These are phyloP conservation scores for Pogonocherus hispidulus DNA, from an alignment of 2,888 invertebrate genomes.

Conservation along the genomic window DNA sequence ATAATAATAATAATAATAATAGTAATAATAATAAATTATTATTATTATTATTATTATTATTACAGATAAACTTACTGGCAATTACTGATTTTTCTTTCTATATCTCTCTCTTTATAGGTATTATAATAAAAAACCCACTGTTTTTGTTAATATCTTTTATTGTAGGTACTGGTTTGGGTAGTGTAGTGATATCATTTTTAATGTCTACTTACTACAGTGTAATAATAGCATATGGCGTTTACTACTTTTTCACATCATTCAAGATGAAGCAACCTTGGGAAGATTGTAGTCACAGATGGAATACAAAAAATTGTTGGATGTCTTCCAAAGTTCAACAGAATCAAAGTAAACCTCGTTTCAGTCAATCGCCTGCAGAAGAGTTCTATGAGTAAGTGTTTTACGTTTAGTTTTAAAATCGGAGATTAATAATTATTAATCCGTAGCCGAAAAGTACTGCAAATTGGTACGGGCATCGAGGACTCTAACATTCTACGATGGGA, in stretches of 20 bases:
- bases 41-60: too few species aligned
- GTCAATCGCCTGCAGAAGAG: constrained; percentile 90
- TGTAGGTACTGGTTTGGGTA: constrained; percentile 93
- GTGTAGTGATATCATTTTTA: constrained; percentile 93
- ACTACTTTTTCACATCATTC: constrained; percentile 93
- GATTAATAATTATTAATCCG: constrained; percentile 59
- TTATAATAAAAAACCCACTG: too few species aligned
- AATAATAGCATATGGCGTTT: constrained; percentile 94
- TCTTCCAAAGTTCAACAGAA: constrained; percentile 73
- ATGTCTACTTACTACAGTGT: constrained; percentile 97
- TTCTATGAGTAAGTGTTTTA: constrained; percentile 86
- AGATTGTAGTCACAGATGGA: constrained; percentile 89
- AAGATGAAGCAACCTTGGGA: constrained; percentile 92
- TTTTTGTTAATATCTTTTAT: too few species aligned
- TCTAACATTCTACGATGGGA: constrained; percentile 90
- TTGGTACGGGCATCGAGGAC: constrained; percentile 86
- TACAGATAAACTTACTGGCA: too few species aligned
- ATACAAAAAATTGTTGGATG: constrained; percentile 87
- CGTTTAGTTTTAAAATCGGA: not conserved
- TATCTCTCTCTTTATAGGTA: too few species aligned
- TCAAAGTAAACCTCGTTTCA: constrained; percentile 78
- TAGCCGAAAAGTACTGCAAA: constrained; percentile 89
- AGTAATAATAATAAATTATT: too few species aligned
- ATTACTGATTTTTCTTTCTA: too few species aligned
- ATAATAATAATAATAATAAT: too few species aligned